Conservation (phyloP, 2,113 vertebrate species). For the Malurus melanocephalus region DNA sequence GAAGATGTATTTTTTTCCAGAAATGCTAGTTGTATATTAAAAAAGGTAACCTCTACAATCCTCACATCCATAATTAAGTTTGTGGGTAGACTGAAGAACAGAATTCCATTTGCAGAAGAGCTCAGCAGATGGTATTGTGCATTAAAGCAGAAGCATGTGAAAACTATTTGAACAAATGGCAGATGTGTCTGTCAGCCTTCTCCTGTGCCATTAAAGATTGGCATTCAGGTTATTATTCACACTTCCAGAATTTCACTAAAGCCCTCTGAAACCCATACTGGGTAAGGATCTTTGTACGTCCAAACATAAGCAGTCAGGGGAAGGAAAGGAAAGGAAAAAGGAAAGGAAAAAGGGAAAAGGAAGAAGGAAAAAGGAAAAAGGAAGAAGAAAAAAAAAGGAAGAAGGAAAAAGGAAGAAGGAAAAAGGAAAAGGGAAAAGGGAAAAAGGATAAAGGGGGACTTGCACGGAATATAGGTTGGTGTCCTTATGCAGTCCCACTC, state of each 20-base stretch:
- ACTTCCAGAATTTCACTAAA: not conserved
- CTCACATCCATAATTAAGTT: slow-evolving; percentile 67
- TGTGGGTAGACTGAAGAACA: slow-evolving; percentile 43
- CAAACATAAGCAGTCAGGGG: not conserved
- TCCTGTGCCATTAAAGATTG: slow-evolving; percentile 1
- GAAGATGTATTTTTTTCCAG: slow-evolving; percentile 5
- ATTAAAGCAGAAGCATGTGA: slow-evolving; percentile 60
- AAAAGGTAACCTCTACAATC: slow-evolving; percentile 70
- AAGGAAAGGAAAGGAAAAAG: no score
- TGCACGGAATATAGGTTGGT: not conserved
- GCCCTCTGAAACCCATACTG: not conserved
- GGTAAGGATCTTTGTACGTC: not conserved
- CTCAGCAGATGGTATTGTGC: slow-evolving; percentile 69
- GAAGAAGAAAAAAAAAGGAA: no score
- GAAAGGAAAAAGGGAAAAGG: no score
- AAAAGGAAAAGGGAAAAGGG: no score
- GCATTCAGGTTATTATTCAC: not conserved
- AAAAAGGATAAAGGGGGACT: not conserved
- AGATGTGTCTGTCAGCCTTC: slow-evolving; percentile 69
- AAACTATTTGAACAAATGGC: slow-evolving; percentile 70
- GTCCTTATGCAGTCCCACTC: not conserved
- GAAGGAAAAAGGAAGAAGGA: no score
- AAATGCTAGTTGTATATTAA: slow-evolving; percentile 62
- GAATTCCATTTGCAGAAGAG: slow-evolving; percentile 64
- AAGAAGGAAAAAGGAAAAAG: no score